Evolutionary conservation across 2,888 invertebrate species (phyloP).

Genomic region (Subacronicta megacephala): DNA sequence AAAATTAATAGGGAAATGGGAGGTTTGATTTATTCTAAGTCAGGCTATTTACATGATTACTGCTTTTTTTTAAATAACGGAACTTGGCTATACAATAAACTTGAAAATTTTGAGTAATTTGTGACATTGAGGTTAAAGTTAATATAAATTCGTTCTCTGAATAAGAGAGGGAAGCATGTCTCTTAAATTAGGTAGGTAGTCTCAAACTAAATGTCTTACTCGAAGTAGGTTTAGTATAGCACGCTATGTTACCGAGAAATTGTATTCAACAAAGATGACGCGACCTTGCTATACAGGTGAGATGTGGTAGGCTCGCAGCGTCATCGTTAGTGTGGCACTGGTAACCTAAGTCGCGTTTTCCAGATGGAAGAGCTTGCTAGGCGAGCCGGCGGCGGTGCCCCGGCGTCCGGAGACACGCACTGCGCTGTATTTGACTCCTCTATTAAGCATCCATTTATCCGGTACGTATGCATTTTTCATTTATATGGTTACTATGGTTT

Average conservation of each 20-base stretch:
- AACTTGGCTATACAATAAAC: no score
- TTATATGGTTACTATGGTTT: conserved; percentile 4
- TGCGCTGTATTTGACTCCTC: conserved; percentile 72
- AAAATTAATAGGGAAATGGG: no score
- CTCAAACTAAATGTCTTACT: background rate
- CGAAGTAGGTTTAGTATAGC: background rate
- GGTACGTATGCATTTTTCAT: conserved; percentile 70
- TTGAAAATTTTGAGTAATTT: no score
- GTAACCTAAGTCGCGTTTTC: conserved; percentile 77
- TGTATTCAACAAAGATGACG: conserved; percentile 6
- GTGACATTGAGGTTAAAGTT: no score
- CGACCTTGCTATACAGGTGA: conserved; percentile 42
- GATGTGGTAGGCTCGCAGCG: conserved; percentile 47
- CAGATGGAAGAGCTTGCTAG: conserved; percentile 85
- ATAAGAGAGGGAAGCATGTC: no score
- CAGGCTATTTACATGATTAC: no score
- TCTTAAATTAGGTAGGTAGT: no score
- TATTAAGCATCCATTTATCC: conserved; percentile 72
- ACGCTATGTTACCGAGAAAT: background rate
- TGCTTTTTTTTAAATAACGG: no score
- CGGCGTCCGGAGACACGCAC: conserved; percentile 82
- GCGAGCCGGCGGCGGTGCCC: conserved; percentile 78
- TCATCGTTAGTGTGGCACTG: conserved; percentile 24
- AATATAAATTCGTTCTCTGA: no score
- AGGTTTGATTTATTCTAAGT: no score